Base-by-base conservation (phyloP, 2,113 vertebrate species). In the Speoplatyrhinus poulsoni region DNA sequence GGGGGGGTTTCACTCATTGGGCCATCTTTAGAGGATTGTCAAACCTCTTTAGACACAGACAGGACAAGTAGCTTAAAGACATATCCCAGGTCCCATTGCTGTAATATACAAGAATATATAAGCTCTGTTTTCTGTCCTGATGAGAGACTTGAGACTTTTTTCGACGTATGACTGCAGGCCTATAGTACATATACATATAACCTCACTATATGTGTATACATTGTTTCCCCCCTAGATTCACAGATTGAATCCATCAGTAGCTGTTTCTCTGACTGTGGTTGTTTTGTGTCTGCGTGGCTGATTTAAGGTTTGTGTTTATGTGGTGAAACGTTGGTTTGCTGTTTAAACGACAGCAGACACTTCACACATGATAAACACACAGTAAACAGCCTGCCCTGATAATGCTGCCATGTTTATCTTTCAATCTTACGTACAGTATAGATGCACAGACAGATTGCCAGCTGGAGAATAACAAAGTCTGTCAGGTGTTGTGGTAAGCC, bases 21-120 rank as follows among this genome's bases (percentile, higher is more conserved):
- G 61, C 73, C 53, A 26, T 75, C 85, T 41, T 88, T 82, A 84
- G 82, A 76, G 85, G 84, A 85, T 90, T 89, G 67, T 70, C 4
- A 41, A 41, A 81, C 79, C 81, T 77, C 79, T 84, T 85, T 65
- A 82, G 83, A 78, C 74, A 70, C 33, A 60, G 67, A 70, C 41
- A 57, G 67, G 62, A 70, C 83, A 85, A 88, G 81, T 81, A 0
- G 79, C 85, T 90, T 86, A 87, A 63, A 56, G n/a, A 57, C 73
- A 73, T 64, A 19, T 32, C 10, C 73, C 76, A 72, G 52, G 73
- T 85, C 77, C 67, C 46, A 72, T 61, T 69, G 15, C 61, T 82
- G 74, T 82, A 87, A 85, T 26, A 26, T 26, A 85, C 82, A 84
- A 46, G 32, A 70, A 71, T 63, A 64, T 77, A 48, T 73, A 80